Percentiles rank a stretch among this genome's conserved stretches.
Conservation (phyloP, 2,113 vertebrate species). For the Sebastes schlegelii region DNA sequence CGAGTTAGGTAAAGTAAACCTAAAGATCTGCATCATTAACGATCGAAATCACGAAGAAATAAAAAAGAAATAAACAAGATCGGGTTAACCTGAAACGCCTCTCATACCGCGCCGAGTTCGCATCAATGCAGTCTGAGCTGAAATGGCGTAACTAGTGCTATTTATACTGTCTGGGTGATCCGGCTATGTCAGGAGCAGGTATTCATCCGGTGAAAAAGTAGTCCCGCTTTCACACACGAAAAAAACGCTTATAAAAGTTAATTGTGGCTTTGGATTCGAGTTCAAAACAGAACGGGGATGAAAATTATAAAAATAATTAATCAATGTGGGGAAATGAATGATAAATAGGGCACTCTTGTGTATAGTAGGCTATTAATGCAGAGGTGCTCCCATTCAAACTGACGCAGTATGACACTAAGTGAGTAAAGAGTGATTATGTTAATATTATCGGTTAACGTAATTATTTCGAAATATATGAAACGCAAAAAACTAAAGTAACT, state of each 20-base stretch:
- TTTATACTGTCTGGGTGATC: constrained; percentile 62
- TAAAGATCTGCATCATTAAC: rapidly evolving
- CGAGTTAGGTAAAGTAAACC: not conserved
- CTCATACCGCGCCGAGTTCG: rapidly evolving
- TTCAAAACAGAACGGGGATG: not conserved
- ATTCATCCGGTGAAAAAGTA: constrained; percentile 73
- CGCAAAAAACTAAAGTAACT: not conserved
- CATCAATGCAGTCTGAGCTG: not conserved
- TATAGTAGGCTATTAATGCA: not conserved
- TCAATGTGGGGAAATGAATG: not conserved
- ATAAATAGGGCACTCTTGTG: rapidly evolving
- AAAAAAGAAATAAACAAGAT: constrained; percentile 5
- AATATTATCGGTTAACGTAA: too few relatives aligned
- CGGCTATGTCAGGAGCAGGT: not conserved
- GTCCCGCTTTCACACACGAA: not conserved
- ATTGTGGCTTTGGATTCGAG: rapidly evolving
- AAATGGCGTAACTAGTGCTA: not conserved
- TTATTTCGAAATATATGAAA: not conserved
- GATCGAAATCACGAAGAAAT: rapidly evolving
- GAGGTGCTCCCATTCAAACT: not conserved
- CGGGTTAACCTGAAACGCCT: not conserved
- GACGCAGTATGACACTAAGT: not conserved
- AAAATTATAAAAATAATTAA: not conserved
- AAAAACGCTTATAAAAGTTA: not conserved
- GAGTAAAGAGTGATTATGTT: not conserved